Conservation (phyloP, 2,888 invertebrate species). For the Carabus problematicus region DNA sequence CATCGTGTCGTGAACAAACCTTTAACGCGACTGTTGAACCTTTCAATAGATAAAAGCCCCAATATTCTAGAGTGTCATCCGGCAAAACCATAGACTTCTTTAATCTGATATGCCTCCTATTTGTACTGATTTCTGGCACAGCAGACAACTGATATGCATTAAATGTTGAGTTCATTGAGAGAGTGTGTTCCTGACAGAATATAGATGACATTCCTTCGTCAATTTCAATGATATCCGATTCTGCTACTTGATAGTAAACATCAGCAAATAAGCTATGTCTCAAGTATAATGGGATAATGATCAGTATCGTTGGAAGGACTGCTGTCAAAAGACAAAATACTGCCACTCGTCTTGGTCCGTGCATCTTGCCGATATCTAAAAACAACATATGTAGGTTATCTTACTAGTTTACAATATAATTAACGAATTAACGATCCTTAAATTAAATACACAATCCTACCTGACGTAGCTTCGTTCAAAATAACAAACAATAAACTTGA, state of each 20-base stretch:
- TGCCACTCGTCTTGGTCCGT: constrained; percentile 79
- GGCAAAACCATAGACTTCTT: constrained; percentile 84
- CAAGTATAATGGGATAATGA: constrained; percentile 79
- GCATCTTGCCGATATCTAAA: constrained; percentile 76
- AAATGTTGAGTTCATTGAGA: constrained; percentile 76
- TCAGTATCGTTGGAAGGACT: constrained; percentile 75
- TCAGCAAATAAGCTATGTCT: constrained; percentile 79
- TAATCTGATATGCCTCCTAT: constrained; percentile 76
- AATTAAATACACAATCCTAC: constrained; percentile 18
- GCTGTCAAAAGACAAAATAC: constrained; percentile 80
- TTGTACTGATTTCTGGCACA: constrained; percentile 69
- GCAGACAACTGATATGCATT: constrained; percentile 57
- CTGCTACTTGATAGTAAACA: constrained; percentile 79
- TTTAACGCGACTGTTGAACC: constrained; percentile 80
- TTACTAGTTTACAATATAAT: not conserved
- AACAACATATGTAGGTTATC: constrained; percentile 4
- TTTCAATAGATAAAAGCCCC: constrained; percentile 84
- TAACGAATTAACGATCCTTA: constrained; percentile 11
- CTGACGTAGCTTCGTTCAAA: constrained; percentile 25
- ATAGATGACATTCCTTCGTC: constrained; percentile 82
- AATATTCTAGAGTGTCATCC: constrained; percentile 86
- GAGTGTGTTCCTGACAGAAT: constrained; percentile 80
- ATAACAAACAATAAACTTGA: constrained; percentile 26
- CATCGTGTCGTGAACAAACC: constrained; percentile 80
- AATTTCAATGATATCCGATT: constrained; percentile 85